Percentiles rank a stretch among this genome's conserved stretches.
Evolutionary conservation across 2,888 invertebrate genomes (phyloP).

Genomic region (Hoplodrina ambigua): DNA sequence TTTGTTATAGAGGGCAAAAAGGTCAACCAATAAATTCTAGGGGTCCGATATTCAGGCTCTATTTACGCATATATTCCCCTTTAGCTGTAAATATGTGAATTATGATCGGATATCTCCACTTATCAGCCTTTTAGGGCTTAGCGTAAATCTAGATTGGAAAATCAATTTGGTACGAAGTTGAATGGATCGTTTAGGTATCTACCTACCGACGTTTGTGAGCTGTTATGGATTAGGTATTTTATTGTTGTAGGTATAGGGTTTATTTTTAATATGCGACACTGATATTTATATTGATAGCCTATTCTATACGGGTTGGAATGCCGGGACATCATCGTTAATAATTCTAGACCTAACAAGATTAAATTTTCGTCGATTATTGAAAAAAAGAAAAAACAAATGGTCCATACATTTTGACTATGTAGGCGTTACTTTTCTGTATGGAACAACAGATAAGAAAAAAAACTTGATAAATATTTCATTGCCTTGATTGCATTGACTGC

Average conservation of each 20-base stretch:
- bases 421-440: no score
- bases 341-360: no score
- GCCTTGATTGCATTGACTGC: no score
- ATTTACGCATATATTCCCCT: slow-evolving; percentile 52
- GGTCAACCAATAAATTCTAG: slow-evolving; percentile 64
- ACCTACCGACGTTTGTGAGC: background rate
- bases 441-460: no score
- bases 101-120: slow-evolving; percentile 51
- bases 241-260: background rate
- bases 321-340: no score
- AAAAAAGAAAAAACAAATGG: no score
- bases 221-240: background rate
- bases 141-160: slow-evolving; percentile 46
- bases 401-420: no score
- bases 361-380: no score
- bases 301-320: no score
- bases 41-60: slow-evolving; percentile 34
- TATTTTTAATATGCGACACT: no score
- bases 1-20: slow-evolving; percentile 60
- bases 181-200: background rate
- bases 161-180: slow-evolving; percentile 34
- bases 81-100: slow-evolving; percentile 50
- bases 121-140: slow-evolving; percentile 47
- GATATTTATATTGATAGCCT: no score
- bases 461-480: no score